Conservation (phyloP, 1,140 invertebrate species). For the Dendroctonus valens region DNA sequence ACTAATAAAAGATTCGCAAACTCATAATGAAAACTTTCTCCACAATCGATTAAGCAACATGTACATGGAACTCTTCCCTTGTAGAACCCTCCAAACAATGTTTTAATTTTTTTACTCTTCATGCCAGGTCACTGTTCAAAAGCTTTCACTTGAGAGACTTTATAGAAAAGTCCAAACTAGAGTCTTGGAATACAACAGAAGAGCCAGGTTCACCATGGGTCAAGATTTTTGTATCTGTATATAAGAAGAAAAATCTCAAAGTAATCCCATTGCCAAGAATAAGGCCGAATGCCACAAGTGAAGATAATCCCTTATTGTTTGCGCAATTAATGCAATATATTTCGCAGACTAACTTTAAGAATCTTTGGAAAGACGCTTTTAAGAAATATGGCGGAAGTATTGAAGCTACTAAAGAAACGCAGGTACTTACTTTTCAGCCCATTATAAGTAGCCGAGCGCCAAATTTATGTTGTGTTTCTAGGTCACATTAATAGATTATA, state of each 20-base stretch:
- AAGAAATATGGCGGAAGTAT: constrained; percentile 65
- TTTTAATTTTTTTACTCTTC: no score
- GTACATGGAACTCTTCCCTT: no score
- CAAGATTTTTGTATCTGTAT: constrained; percentile 61
- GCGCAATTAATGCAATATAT: constrained; percentile 77
- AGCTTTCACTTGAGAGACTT: constrained; percentile 51
- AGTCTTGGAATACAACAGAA: constrained; percentile 53
- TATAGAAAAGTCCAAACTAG: constrained; percentile 48
- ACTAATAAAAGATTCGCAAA: no score
- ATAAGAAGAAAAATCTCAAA: constrained; percentile 64
- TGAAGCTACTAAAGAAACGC: constrained; percentile 49
- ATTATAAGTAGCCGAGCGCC: not conserved
- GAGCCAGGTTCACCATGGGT: constrained; percentile 59
- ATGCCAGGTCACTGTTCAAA: constrained; percentile 55
- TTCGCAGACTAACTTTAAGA: constrained; percentile 75
- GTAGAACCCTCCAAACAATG: no score
- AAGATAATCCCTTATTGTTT: constrained; percentile 66
- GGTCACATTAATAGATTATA: constrained; percentile 52
- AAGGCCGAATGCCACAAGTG: constrained; percentile 52
- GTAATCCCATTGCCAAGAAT: constrained; percentile 70
- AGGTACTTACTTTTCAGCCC: constrained; percentile 26
- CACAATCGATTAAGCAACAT: no score
- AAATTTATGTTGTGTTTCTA: not conserved
- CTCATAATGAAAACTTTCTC: no score
- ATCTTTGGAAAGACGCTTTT: constrained; percentile 80